Conservation (phyloP, 2,797 vertebrate genomes). For the Botia kubotai region DNA sequence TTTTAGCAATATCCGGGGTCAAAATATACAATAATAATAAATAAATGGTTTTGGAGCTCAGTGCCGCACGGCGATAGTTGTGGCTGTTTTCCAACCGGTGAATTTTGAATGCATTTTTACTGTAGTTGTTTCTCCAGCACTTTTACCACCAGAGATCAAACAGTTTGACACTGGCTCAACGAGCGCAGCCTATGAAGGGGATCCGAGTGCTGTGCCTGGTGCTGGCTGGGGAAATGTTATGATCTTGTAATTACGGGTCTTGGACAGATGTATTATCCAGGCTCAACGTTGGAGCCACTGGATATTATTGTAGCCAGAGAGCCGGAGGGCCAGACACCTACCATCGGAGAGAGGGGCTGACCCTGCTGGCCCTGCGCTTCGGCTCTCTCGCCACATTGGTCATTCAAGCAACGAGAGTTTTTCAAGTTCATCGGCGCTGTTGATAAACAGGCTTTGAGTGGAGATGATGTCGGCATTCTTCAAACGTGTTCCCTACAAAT, state of each 20-base stretch:
- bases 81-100: conserved; percentile 6
- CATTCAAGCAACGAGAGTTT: conserved; percentile 73
- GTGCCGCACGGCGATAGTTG: background rate
- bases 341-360: conserved; percentile 78
- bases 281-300: conserved; percentile 89
- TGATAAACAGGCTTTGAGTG: conserved; percentile 43
- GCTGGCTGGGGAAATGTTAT: conserved; percentile 83
- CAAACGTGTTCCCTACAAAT: conserved; percentile 21
- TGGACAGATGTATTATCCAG: conserved; percentile 94
- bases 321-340: conserved; percentile 80
- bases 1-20: background rate
- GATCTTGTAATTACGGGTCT: conserved; percentile 87
- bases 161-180: conserved; percentile 85
- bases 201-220: conserved; percentile 85
- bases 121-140: conserved; percentile 73
- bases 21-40: background rate
- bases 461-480: conserved; percentile 41
- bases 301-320: conserved; percentile 88
- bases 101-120: background rate
- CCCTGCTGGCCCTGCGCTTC: conserved; percentile 77
- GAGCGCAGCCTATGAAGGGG: conserved; percentile 64
- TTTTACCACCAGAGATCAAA: conserved; percentile 85
- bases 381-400: conserved; percentile 75
- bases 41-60: background rate
- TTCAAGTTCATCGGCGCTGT: conserved; percentile 65